Evolutionary conservation across 2,888 invertebrate species (phyloP), one percentile per base, ranked within the genome.

Genomic region (Allygus modestus): DNA sequence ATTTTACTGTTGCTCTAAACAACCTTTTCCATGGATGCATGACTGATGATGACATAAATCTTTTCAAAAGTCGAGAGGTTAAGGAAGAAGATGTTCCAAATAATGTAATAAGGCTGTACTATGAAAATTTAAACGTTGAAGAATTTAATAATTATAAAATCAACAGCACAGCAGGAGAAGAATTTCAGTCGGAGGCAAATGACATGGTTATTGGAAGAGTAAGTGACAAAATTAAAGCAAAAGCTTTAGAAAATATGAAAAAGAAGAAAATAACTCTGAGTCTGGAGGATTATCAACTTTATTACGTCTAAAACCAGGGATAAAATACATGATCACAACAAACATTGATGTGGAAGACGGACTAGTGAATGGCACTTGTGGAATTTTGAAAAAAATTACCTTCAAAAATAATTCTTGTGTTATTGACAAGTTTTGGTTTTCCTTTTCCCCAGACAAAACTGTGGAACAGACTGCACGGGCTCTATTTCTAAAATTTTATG

Each of bases 341-440:
- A 88, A 88, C 75, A 85, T 87, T 28, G 85, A 88, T 84, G 84
- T 85, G 28, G 23, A 37, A 12, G 88, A 88, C 82, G 88, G 88
- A 11, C 79, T 88, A 12, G 87, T 88, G 11, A 88, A 88, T 87
- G 89, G 87, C 33, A 88, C 87, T n/a, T 85, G 82, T 84, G 87
- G 86, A 5, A 46, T 71, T 12, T 54, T 87, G 73, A 26, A 31
- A 26, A 23, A 31, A 26, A 54, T 84, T 23, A 81, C 58, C 20
- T 71, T 71, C n/a, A 71, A 71, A 71, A 71, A 17, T 41, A 26
- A 71, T 0, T 31, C 71, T 1, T 1, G 12, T 5, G n/a, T 31
- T 31, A 41, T 71, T 71, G 71, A 71, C 71, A 71, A 71, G 20
- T 71, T 71, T 2, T 71, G 71, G 71, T 31, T 71, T 71, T 71